Conservation (phyloP, 2,888 invertebrate species). For the Paralinhomoeus sp. region DNA sequence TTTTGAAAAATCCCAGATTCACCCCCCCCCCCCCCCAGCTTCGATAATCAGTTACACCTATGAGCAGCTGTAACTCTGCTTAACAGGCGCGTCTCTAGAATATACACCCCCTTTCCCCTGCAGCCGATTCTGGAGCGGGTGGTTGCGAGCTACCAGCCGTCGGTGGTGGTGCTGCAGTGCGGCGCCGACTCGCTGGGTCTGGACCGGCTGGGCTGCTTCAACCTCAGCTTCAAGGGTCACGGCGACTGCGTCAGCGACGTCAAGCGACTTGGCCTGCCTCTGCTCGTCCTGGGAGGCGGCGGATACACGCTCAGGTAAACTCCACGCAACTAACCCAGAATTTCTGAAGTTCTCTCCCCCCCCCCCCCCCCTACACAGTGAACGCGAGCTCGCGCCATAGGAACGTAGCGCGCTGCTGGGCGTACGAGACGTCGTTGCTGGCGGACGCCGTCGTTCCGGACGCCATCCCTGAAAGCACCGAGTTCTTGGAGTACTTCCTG, state of each 20-base stretch:
- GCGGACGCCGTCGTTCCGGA: slow-evolving; percentile 70
- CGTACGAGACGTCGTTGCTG: slow-evolving; percentile 81
- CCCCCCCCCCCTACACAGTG: too few species aligned
- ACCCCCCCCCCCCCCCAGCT: too few species aligned
- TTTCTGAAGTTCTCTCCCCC: too few species aligned
- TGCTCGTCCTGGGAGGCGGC: slow-evolving; percentile 60
- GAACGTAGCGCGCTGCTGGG: slow-evolving; percentile 96
- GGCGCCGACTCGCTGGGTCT: slow-evolving; percentile 92
- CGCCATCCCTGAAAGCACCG: slow-evolving; percentile 50
- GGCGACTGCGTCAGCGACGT: slow-evolving; percentile 91
- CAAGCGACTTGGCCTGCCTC: slow-evolving; percentile 66
- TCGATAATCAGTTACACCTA: too few species aligned
- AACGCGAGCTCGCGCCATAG: too few species aligned
- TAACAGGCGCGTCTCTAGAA: too few species aligned
- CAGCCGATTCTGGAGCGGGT: too few species aligned
- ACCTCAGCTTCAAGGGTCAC: slow-evolving; percentile 74
- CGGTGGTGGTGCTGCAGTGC: slow-evolving; percentile 82
- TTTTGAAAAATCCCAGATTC: too few species aligned
- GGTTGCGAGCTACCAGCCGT: slow-evolving; percentile 45
- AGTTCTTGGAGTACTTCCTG: slow-evolving; percentile 86
- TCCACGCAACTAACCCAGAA: too few species aligned
- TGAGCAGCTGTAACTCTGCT: too few species aligned
- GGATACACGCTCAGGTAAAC: slow-evolving; percentile 81
- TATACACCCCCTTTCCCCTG: too few species aligned
- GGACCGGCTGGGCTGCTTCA: slow-evolving; percentile 84